These are phyloP conservation scores for Pyrocoelia pectoralis DNA, from an alignment of 2,888 invertebrate species.

Conservation along the genomic window DNA sequence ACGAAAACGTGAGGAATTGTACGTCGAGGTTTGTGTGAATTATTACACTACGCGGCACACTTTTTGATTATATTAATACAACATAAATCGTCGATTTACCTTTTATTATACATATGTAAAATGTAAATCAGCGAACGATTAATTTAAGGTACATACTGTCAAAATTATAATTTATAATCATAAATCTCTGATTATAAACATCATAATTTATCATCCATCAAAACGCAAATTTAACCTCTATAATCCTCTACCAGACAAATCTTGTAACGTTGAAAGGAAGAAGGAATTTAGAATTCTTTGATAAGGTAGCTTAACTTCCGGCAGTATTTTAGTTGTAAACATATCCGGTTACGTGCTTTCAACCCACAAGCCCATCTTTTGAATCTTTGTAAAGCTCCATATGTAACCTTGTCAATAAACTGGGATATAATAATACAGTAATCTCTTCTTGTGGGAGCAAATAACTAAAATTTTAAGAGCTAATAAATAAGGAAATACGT, in stretches of 20 bases:
- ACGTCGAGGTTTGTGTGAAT: no score
- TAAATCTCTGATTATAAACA: background rate
- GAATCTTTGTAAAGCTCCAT: slow-evolving; percentile 19
- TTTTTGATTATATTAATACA: no score
- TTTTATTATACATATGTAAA: no score
- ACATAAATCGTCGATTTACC: no score
- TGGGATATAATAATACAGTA: background rate
- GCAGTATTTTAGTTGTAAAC: slow-evolving; percentile 29
- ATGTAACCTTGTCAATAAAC: background rate
- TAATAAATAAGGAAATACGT: no score
- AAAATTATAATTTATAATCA: background rate
- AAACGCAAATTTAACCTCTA: background rate
- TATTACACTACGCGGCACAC: no score
- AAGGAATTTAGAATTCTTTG: slow-evolving; percentile 25
- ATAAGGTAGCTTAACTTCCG: slow-evolving; percentile 34
- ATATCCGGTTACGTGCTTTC: slow-evolving; percentile 33
- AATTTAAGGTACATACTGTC: background rate
- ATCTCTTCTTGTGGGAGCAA: background rate
- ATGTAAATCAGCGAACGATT: background rate
- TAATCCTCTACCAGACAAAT: slow-evolving; percentile 1
- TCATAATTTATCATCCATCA: background rate
- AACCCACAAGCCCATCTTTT: slow-evolving; percentile 27
- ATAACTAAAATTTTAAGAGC: no score
- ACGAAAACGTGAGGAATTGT: no score
- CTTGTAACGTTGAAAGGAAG: slow-evolving; percentile 17